Conservation (phyloP, 64 coral and sea anemone genomes). For the Montipora capricornis region DNA sequence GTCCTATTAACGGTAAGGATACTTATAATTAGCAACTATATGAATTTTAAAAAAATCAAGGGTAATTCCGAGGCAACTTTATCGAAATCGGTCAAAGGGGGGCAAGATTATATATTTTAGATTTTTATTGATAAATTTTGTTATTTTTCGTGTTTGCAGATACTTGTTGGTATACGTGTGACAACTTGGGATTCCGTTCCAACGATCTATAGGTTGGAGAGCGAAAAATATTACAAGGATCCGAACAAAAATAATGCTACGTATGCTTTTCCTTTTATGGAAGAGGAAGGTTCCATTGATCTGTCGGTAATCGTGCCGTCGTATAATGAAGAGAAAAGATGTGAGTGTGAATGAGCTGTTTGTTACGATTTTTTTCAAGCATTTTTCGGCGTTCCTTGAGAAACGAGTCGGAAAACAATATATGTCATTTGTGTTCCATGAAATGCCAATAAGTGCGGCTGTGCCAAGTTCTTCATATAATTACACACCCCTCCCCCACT, state of each 20-base stretch:
- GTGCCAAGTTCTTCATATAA: too few species aligned
- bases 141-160: conserved; percentile 42
- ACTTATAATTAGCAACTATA: not conserved
- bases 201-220: conserved; percentile 76
- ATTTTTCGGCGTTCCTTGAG: too few species aligned
- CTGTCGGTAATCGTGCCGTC: conserved; percentile 90
- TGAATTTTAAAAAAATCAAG: too few species aligned
- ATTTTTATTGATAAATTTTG: not conserved
- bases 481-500: too few species aligned
- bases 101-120: not conserved
- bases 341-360: conserved; percentile 58
- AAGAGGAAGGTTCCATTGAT: conserved; percentile 90
- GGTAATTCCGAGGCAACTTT: not conserved
- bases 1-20: not conserved
- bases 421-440: too few species aligned
- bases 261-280: conserved; percentile 92
- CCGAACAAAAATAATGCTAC: conserved; percentile 96
- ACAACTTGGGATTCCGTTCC: conserved; percentile 83
- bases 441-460: too few species aligned
- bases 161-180: conserved; percentile 70
- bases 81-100: not conserved
- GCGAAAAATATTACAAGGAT: conserved; percentile 97
- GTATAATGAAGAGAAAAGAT: conserved; percentile 95
- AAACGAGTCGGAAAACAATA: too few species aligned
- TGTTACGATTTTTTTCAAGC: not conserved